Evolutionary conservation across 53 echinoderm and acorn worm genomes (phyloP).

Genomic region (Luidia sarsii): DNA sequence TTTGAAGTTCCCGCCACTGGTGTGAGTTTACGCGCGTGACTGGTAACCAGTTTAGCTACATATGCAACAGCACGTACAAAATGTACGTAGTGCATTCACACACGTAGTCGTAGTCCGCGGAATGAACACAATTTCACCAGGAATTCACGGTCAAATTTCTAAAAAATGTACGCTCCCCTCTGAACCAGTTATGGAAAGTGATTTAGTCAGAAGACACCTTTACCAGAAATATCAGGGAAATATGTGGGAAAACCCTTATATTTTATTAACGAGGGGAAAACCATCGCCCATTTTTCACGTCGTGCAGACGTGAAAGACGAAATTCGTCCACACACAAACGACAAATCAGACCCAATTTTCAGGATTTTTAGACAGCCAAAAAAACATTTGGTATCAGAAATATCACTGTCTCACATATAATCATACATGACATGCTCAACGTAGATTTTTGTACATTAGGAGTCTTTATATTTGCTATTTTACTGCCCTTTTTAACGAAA

Average conservation of each 20-base stretch:
- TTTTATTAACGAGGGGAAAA: neutral
- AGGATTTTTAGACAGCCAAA: neutral
- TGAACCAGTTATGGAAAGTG: neutral
- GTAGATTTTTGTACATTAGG: neutral
- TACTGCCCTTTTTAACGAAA: neutral
- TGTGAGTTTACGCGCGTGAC: neutral
- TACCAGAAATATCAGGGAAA: neutral
- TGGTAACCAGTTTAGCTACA: neutral
- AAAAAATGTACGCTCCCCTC: neutral
- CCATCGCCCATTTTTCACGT: neutral
- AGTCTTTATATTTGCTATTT: conserved; percentile 8
- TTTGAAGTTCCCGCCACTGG: conserved; percentile 1
- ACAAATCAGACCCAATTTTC: neutral
- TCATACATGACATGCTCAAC: neutral
- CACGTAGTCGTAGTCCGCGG: neutral
- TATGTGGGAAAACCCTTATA: neutral
- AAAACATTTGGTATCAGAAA: neutral
- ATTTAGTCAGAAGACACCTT: neutral
- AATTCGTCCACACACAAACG: neutral
- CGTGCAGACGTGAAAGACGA: neutral
- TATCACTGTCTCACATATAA: neutral
- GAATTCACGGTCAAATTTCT: neutral
- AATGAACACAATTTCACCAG: neutral
- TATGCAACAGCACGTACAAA: neutral
- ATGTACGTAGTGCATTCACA: too few species aligned